Evolutionary conservation across 53 echinoderm and acorn worm species (phyloP), one percentile per base, ranked within the genome.

Genomic region (Echinometra lucunter): DNA sequence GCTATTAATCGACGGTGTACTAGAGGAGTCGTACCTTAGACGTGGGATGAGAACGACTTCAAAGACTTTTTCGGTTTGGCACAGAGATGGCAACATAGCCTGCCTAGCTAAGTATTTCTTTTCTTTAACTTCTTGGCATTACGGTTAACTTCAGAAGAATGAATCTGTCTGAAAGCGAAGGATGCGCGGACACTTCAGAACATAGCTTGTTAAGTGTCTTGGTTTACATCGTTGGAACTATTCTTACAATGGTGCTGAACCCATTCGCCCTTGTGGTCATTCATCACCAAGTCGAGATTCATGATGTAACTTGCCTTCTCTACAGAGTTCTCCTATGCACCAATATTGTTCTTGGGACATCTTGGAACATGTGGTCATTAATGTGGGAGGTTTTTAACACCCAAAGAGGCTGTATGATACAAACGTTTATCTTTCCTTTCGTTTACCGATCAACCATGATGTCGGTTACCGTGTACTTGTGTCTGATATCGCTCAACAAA

Each of bases 191-290:
- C 78, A 16, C 78, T 2, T 12, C 32, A 34, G 72, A 32, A 0
- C 11, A 11, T 0, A 34, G 34, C 42, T 78, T 18, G 78, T 42
- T 11, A 8, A 18, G 38, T 42, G 42, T 78, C 40, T 78, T 12
- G 42, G 19, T 42, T 3, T 40, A 42, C 78, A 78, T 1, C 23
- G 28, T 42, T 42, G 42, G 38, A 38, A 78, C 42, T 40, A 78
- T 78, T 78, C 42, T 78, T 18, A 78, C 78, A 78, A 18, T 78
- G 42, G 17, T 78, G 23, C 78, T 78, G 2, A 78, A 78, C 23
- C 78, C 78, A 42, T 78, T 78, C 42, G 78, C 78, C 28, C 78
- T 78, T 78, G 78, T 78, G 21, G 78, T 78, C 78, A 78, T 78
- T 18, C 78, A 78, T 78, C 78, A 8, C 42, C 78, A 78, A 19